phyloP scores from a whole-genome alignment of 2,888 invertebrate species.

The Formica aserva region DNA sequence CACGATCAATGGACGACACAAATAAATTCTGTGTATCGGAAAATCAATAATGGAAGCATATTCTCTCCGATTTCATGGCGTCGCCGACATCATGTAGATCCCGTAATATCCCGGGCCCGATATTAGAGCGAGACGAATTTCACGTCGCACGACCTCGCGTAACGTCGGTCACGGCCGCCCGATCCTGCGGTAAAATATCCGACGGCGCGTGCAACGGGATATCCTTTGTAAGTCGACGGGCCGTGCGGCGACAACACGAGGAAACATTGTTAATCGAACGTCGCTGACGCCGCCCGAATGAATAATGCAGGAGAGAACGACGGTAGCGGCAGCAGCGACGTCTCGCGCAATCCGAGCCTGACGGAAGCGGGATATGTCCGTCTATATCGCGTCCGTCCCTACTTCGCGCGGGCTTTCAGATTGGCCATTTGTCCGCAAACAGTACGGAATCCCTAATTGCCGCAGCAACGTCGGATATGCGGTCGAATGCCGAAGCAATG shows the following conservation, averaged over 20 bases:
- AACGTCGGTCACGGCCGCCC: slow-evolving; percentile 63
- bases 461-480: slow-evolving; percentile 19
- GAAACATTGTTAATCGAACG: slow-evolving; percentile 69
- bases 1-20: slow-evolving; percentile 4
- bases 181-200: slow-evolving; percentile 63
- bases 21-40: slow-evolving; percentile 21
- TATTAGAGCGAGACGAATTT: slow-evolving; percentile 54
- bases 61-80: slow-evolving; percentile 53
- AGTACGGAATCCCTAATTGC: slow-evolving; percentile 54
- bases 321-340: slow-evolving; percentile 18
- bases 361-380: slow-evolving; percentile 60
- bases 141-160: slow-evolving; percentile 44
- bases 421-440: slow-evolving; percentile 57
- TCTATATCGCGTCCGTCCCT: slow-evolving; percentile 44
- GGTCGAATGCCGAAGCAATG: slow-evolving; percentile 2
- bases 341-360: slow-evolving; percentile 66
- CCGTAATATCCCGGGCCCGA: neutral
- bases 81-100: slow-evolving; percentile 43
- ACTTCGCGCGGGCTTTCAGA: slow-evolving; percentile 52
- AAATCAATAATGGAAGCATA: slow-evolving; percentile 50
- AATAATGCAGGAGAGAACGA: slow-evolving; percentile 67
- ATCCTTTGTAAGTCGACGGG: slow-evolving; percentile 65
- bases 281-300: slow-evolving; percentile 62
- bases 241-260: slow-evolving; percentile 64
- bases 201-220: slow-evolving; percentile 51